Evolutionary conservation across 2,888 invertebrate genomes (phyloP), one percentile per base, ranked within the genome.

Genomic region (Cacoxenus indagator): DNA sequence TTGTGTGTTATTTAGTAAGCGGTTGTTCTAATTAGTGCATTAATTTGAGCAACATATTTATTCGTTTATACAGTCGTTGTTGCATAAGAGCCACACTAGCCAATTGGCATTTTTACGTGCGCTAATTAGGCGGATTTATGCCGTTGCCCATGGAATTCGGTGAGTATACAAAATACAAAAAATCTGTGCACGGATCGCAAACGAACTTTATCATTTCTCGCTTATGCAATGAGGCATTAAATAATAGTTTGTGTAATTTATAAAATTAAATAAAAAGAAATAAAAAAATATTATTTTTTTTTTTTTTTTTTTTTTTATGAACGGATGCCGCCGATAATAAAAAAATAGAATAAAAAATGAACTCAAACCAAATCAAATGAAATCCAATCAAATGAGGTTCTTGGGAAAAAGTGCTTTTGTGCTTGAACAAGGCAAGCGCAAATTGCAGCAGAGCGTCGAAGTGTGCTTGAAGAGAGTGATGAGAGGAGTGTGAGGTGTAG

Each of bases 1-100:
- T 62, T 62, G 61, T 59, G 59, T 62, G 61, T 62, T 62, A 62
- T 62, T 62, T 62, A 62, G 61, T 62, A 62, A 62, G 61, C 61
- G 61, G 61, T 62, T 62, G 24, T 62, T 62, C 45, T 62, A 62
- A 62, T 62, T 62, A 62, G 61, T 62, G 43, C 61, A 62, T 62
- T 62, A 62, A 62, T 62, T 62, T 19, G 26, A 22, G 61, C 29
- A 62, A 62, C 17, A 62, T 43, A 62, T 62, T 29, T 59, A 59
- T 59, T 37, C 45, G 31, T 54, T 54, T n/a, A n/a, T n/a, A n/a
- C n/a, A n/a, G n/a, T n/a, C n/a, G n/a, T n/a, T 54, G 54, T 59
- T 59, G 59, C 37, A 22, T 51, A 51, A 51, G 59, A n/a, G n/a
- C n/a, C 37, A 17, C 26, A 31, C 9, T 17, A 9, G 59, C 24